Conservation (phyloP, 2,113 vertebrate genomes). For the Microtus montanus region DNA sequence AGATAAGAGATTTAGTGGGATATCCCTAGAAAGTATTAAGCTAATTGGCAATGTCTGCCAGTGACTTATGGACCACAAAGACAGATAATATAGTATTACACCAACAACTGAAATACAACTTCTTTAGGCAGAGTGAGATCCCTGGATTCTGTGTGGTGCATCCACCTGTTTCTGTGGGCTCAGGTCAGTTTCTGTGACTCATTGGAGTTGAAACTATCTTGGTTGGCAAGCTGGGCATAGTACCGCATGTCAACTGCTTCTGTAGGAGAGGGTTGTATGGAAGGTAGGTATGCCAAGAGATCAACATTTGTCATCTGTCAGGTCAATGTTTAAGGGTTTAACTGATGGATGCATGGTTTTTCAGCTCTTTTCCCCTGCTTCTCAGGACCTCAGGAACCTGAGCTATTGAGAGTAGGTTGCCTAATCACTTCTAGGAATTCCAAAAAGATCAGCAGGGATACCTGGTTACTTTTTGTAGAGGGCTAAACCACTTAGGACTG, state of each 20-base stretch:
- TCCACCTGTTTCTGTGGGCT: background rate
- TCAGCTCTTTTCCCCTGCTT: background rate
- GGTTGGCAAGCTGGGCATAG: too few species aligned
- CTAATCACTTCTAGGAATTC: background rate
- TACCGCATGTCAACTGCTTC: too few species aligned
- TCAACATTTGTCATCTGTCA: background rate
- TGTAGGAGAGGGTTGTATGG: background rate
- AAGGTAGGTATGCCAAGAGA: too few species aligned
- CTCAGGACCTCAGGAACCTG: background rate
- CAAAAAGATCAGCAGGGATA: background rate
- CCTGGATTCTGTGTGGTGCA: too few species aligned
- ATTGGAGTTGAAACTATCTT: background rate
- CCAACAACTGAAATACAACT: background rate
- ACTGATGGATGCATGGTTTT: background rate
- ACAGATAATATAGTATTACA: background rate
- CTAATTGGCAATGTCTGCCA: background rate
- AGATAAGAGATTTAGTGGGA: background rate
- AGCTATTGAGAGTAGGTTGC: background rate
- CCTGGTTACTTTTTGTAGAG: background rate
- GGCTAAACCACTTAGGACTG: too few species aligned
- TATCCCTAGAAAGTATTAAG: background rate
- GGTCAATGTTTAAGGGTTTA: background rate
- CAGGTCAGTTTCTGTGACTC: too few species aligned
- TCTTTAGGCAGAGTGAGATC: background rate
- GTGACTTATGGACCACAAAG: background rate